Evolutionary conservation across 2,888 invertebrate genomes (phyloP).

Genomic region (Dicyrtoma fusca): DNA sequence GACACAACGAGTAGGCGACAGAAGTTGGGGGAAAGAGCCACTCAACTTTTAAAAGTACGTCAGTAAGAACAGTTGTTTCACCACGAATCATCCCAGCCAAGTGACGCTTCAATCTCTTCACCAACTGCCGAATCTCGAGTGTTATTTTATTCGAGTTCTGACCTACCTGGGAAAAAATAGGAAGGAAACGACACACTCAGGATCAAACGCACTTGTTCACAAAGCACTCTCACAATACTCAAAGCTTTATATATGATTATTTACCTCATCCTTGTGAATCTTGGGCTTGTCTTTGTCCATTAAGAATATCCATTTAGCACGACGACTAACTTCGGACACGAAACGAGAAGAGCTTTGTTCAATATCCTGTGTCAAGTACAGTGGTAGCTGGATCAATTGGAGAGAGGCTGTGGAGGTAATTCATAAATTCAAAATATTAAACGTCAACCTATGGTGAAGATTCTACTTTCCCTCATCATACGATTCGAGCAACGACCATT

Average conservation of each 20-base stretch:
- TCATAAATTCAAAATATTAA: not conserved
- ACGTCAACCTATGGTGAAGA: not conserved
- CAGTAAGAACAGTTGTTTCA: constrained; percentile 54
- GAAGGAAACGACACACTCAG: not conserved
- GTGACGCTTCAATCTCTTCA: constrained; percentile 47
- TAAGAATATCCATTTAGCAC: constrained; percentile 56
- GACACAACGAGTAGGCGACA: constrained; percentile 48
- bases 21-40: constrained; percentile 49
- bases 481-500: no score
- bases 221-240: not conserved
- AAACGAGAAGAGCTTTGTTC: constrained; percentile 53
- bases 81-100: constrained; percentile 53
- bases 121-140: constrained; percentile 51
- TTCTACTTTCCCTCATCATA: no score
- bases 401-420: constrained; percentile 38
- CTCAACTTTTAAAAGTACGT: constrained; percentile 53
- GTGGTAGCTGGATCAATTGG: constrained; percentile 53
- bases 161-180: constrained; percentile 7
- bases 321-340: constrained; percentile 50
- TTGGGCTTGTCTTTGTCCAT: constrained; percentile 48
- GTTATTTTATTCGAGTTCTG: constrained; percentile 49
- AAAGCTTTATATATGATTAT: not conserved
- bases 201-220: not conserved
- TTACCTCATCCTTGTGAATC: constrained; percentile 22
- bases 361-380: constrained; percentile 53